Conservation (phyloP, 1,140 invertebrate species). For the Thalassaphorura encarpata region DNA sequence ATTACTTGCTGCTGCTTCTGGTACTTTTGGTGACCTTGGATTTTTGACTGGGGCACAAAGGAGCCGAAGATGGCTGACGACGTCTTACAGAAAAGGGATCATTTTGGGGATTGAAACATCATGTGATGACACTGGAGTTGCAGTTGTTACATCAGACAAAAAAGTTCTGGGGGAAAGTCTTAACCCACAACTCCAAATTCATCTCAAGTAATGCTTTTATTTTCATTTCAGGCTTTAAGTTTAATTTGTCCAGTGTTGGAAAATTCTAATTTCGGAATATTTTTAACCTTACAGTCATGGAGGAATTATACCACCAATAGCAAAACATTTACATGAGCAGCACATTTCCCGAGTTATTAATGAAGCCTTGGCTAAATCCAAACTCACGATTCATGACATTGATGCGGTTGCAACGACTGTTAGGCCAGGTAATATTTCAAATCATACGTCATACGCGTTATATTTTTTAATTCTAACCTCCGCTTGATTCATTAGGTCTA, state of each 20-base stretch:
- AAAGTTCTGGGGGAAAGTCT: conserved; percentile 66
- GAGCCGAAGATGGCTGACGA: too few relatives aligned
- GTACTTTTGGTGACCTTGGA: too few relatives aligned
- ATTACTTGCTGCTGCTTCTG: too few relatives aligned
- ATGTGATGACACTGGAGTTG: conserved; percentile 93
- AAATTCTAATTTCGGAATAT: too few relatives aligned
- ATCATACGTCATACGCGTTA: conserved; percentile 4
- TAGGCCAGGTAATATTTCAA: conserved; percentile 71
- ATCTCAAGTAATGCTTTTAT: conserved; percentile 52
- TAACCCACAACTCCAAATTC: conserved; percentile 61
- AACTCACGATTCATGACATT: conserved; percentile 57
- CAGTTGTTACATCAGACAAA: conserved; percentile 62
- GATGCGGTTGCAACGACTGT: conserved; percentile 85
- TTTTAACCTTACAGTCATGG: conserved; percentile 70
- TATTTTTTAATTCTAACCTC: background rate
- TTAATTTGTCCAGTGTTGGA: too few relatives aligned
- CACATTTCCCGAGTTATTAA: conserved; percentile 67
- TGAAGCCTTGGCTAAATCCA: conserved; percentile 53
- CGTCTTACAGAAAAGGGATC: conserved; percentile 25
- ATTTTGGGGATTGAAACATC: conserved; percentile 95
- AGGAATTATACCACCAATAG: conserved; percentile 80
- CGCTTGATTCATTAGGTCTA: conserved; percentile 41
- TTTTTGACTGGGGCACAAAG: too few relatives aligned
- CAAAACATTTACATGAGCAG: conserved; percentile 64
- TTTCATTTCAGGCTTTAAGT: too few relatives aligned